Evolutionary conservation across 2,113 vertebrate species (phyloP).

Genomic region (Tetrao urogallus): DNA sequence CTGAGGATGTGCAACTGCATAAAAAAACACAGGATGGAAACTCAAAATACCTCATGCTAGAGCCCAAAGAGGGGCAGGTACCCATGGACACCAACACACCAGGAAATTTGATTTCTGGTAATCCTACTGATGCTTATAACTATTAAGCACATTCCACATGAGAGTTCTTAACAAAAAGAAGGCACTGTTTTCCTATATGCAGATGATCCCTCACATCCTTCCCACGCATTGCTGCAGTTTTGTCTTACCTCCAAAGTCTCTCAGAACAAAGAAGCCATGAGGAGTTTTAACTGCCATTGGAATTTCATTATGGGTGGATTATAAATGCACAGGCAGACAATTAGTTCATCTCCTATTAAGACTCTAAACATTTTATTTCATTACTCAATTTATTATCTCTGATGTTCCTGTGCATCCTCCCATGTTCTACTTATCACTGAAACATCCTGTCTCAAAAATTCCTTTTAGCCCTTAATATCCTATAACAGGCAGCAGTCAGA

Average conservation of each 20-base stretch:
- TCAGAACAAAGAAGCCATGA: not conserved
- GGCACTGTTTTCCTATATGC: not conserved
- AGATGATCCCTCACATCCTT: not conserved
- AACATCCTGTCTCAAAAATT: not conserved
- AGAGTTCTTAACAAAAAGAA: not conserved
- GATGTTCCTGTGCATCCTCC: not conserved
- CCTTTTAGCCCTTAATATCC: not conserved
- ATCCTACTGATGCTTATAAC: not conserved
- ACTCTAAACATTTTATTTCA: not conserved
- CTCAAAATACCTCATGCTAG: not conserved
- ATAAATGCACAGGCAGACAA: not conserved
- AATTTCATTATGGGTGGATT: not conserved
- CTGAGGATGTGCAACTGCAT: not conserved
- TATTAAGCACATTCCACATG: not conserved
- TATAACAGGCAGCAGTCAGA: not conserved
- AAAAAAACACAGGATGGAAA: not conserved
- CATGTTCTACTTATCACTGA: not conserved
- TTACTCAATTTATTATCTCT: not conserved
- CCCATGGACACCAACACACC: not conserved
- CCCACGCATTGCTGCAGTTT: accelerated
- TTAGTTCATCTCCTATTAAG: not conserved
- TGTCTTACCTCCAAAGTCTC: not conserved
- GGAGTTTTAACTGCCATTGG: not conserved
- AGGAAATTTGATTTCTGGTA: not conserved
- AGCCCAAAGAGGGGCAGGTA: not conserved